These are phyloP conservation scores for Patiria pectinifera DNA, from an alignment of 53 echinoderm and acorn worm species.

Conservation along the genomic window DNA sequence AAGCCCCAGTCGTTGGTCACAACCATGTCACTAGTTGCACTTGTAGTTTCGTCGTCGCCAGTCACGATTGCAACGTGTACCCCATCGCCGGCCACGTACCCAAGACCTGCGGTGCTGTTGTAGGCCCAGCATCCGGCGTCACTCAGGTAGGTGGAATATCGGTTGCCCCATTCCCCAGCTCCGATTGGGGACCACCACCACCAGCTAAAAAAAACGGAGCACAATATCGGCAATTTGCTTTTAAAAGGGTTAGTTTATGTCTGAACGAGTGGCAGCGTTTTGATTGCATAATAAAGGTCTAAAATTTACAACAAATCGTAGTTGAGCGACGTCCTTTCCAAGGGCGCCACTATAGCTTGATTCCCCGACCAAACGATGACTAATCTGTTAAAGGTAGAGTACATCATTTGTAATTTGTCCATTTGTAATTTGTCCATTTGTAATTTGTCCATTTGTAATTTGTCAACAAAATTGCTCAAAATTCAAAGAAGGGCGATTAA, in stretches of 20 bases:
- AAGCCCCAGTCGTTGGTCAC: constrained; percentile 13
- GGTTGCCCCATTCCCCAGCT: constrained; percentile 14
- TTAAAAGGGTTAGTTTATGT: too few relatives aligned
- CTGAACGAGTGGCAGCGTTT: background rate
- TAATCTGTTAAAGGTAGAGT: too few relatives aligned
- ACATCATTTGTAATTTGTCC: too few relatives aligned
- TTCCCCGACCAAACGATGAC: too few relatives aligned
- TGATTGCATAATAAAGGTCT: background rate
- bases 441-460: too few relatives aligned
- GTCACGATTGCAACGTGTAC: constrained; percentile 9
- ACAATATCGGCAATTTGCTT: too few relatives aligned
- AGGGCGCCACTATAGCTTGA: too few relatives aligned
- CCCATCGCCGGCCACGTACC: background rate
- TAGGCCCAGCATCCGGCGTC: background rate
- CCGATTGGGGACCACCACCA: background rate
- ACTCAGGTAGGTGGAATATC: background rate
- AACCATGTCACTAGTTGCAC: background rate
- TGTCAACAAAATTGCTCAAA: too few relatives aligned
- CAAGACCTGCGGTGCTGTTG: background rate
- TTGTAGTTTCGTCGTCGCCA: background rate
- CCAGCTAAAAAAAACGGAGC: background rate
- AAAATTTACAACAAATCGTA: background rate
- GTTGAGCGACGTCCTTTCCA: too few relatives aligned
- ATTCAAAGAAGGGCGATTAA: too few relatives aligned
- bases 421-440: too few relatives aligned